Evolutionary conservation across 2,888 invertebrate genomes (phyloP).

Genomic region (Drosophila bunnanda): DNA sequence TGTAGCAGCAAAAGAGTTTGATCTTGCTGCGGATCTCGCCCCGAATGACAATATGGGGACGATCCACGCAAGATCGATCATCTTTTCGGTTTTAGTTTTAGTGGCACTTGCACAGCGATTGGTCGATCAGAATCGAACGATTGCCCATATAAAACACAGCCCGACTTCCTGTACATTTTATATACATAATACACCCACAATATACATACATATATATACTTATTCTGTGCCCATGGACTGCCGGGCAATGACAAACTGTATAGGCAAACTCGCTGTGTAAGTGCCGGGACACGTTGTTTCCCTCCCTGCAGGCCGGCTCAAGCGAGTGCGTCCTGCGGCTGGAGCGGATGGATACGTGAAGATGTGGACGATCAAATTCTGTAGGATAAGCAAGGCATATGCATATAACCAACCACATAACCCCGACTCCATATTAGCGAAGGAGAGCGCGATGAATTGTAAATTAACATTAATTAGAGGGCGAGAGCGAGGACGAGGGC

Average conservation of each 20-base stretch:
- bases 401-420: constrained; percentile 46
- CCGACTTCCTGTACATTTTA: constrained; percentile 68
- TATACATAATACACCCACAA: constrained; percentile 46
- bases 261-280: constrained; percentile 37
- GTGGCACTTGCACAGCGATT: constrained; percentile 60
- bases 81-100: constrained; percentile 30
- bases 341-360: constrained; percentile 38
- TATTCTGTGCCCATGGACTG: constrained; percentile 38
- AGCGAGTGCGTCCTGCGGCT: background rate
- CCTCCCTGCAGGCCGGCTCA: constrained; percentile 10
- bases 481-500: constrained; percentile 27
- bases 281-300: constrained; percentile 24
- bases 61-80: constrained; percentile 25
- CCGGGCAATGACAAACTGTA: constrained; percentile 4
- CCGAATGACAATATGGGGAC: background rate
- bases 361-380: constrained; percentile 74
- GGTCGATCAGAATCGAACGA: constrained; percentile 34
- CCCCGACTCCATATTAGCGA: constrained; percentile 39
- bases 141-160: constrained; percentile 19
- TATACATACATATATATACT: constrained; percentile 25
- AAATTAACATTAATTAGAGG: constrained; percentile 63
- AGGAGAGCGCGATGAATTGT: constrained; percentile 58
- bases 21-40: constrained; percentile 20
- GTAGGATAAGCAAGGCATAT: constrained; percentile 66
- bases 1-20: constrained; percentile 50